Conservation (phyloP, 2,797 vertebrate species). For the Pipistrellus pygmaeus region DNA sequence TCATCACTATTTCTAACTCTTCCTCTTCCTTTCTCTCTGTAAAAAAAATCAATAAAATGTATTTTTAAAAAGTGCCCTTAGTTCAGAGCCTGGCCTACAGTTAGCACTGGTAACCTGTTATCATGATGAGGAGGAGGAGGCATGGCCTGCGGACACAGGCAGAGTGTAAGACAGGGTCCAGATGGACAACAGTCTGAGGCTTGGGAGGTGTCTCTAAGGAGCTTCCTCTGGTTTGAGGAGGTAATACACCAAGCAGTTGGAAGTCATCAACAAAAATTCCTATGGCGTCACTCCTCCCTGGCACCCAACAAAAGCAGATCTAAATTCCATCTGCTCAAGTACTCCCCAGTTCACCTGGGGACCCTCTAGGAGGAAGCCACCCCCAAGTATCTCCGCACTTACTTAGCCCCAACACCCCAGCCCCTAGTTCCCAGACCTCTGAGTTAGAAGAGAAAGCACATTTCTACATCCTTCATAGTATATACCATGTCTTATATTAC, state of each 20-base stretch:
- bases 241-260: neutral
- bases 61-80: neutral
- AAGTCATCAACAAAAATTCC: neutral
- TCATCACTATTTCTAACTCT: no score
- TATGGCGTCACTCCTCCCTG: neutral
- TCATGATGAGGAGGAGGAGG: neutral
- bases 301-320: neutral
- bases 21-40: no score
- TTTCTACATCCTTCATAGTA: neutral
- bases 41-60: no score
- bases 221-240: neutral
- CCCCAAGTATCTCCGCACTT: neutral
- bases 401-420: constrained; percentile 86
- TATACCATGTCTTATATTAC: neutral
- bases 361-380: neutral
- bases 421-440: constrained; percentile 91
- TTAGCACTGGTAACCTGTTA: neutral
- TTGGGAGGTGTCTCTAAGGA: neutral
- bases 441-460: constrained; percentile 86
- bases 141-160: neutral
- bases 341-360: neutral
- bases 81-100: neutral
- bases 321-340: neutral
- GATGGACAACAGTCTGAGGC: neutral
- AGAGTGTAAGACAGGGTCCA: neutral